A percentile compares a stretch with the other conserved stretches of the same genome.
These are phyloP conservation scores for Temnothorax nylanderi DNA, from an alignment of 1,140 invertebrate species.

Conservation along the genomic window DNA sequence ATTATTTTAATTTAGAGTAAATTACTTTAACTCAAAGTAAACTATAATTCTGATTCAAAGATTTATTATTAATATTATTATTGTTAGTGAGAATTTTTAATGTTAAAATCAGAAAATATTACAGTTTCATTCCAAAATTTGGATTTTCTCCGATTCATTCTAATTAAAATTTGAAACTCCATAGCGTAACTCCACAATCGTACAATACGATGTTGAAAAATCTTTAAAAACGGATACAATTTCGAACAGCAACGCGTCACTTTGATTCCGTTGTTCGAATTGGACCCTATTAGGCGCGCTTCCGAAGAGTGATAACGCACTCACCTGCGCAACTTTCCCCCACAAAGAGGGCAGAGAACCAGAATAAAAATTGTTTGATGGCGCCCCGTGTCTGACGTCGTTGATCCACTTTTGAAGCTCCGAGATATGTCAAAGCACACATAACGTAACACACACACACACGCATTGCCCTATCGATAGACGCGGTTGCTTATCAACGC, in stretches of 20 bases:
- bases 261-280: background rate
- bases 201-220: background rate
- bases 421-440: background rate
- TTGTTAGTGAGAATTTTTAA: background rate
- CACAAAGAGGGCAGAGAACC: background rate
- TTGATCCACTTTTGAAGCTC: background rate
- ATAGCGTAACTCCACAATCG: background rate
- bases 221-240: background rate
- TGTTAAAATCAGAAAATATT: background rate
- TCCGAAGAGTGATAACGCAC: background rate
- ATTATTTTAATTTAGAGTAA: no score
- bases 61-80: background rate
- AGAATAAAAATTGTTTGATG: background rate
- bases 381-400: slow-evolving; percentile 1
- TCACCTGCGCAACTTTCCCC: slow-evolving; percentile 14
- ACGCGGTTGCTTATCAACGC: background rate
- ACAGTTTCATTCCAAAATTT: background rate
- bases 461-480: background rate
- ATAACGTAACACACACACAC: background rate
- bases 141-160: background rate
- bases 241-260: background rate
- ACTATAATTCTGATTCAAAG: background rate
- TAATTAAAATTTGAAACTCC: background rate
- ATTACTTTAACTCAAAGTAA: no score
- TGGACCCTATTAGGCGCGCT: background rate